Conservation (phyloP, 2,888 invertebrate genomes). For the Yponomeuta malinellus region DNA sequence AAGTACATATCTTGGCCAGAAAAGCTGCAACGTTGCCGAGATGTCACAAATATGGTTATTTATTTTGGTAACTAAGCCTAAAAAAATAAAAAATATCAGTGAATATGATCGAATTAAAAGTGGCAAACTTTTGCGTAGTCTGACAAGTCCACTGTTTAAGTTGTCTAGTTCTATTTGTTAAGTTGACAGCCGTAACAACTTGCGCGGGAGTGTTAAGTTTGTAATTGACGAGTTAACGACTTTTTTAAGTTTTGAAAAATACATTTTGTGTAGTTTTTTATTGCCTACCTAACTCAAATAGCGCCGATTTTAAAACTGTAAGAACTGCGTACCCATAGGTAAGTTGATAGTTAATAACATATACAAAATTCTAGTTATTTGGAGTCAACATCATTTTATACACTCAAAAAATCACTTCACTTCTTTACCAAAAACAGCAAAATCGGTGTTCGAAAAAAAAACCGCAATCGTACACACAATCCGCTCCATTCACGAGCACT, state of each 20-base stretch:
- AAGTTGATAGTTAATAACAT: too few species aligned
- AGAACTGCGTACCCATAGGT: too few species aligned
- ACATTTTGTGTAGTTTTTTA: background rate
- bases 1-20: too few species aligned
- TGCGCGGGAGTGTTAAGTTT: slow-evolving; percentile 36
- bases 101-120: background rate
- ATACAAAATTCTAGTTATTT: too few species aligned
- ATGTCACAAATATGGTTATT: too few species aligned
- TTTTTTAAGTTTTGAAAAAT: background rate
- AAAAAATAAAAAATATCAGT: too few species aligned
- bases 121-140: background rate
- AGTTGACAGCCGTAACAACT: slow-evolving; percentile 21
- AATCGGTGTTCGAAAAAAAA: background rate
- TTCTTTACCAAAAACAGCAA: background rate
- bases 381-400: too few species aligned
- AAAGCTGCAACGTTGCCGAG: too few species aligned
- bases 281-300: background rate
- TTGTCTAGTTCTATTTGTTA: background rate
- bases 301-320: background rate
- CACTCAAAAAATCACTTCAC: slow-evolving; percentile 1
- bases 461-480: background rate
- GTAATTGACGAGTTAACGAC: slow-evolving; percentile 7
- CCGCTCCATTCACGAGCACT: background rate
- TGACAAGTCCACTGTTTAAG: background rate
- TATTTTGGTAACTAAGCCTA: too few species aligned